These are phyloP conservation scores for Bovichtus variegatus DNA, from an alignment of 2,797 vertebrate genomes.

Conservation along the genomic window DNA sequence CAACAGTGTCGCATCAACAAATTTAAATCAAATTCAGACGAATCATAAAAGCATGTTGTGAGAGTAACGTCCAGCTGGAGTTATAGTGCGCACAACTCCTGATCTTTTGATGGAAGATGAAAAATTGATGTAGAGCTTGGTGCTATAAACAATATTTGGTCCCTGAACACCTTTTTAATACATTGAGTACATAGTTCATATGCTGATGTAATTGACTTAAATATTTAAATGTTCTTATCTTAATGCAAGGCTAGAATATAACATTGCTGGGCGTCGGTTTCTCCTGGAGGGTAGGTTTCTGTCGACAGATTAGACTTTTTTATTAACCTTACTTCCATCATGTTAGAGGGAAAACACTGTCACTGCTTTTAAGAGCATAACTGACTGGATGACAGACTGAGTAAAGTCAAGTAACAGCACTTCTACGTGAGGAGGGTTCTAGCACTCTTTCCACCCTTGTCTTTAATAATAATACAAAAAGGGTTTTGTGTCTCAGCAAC, in stretches of 20 bases:
- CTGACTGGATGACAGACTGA: neutral
- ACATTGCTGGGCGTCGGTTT: neutral
- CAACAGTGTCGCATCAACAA: neutral
- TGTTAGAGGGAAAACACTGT: neutral
- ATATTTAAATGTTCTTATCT: neutral
- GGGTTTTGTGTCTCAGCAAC: constrained; percentile 16
- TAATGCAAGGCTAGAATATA: neutral
- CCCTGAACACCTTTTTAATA: neutral
- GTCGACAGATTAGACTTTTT: neutral
- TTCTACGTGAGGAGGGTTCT: neutral
- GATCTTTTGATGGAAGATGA: neutral
- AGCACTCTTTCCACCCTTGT: neutral
- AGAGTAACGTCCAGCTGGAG: too few relatives aligned
- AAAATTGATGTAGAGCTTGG: neutral
- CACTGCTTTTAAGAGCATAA: neutral
- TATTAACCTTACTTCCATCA: neutral
- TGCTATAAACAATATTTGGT: neutral
- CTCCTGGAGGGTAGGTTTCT: neutral
- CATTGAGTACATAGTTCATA: neutral
- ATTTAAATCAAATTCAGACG: neutral
- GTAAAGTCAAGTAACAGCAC: neutral
- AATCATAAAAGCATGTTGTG: too few relatives aligned
- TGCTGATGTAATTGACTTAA: neutral
- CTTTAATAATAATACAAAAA: neutral
- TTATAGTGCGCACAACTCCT: neutral